Conservation (phyloP, 2,797 vertebrate genomes). For the Zonotrichia albicollis region DNA sequence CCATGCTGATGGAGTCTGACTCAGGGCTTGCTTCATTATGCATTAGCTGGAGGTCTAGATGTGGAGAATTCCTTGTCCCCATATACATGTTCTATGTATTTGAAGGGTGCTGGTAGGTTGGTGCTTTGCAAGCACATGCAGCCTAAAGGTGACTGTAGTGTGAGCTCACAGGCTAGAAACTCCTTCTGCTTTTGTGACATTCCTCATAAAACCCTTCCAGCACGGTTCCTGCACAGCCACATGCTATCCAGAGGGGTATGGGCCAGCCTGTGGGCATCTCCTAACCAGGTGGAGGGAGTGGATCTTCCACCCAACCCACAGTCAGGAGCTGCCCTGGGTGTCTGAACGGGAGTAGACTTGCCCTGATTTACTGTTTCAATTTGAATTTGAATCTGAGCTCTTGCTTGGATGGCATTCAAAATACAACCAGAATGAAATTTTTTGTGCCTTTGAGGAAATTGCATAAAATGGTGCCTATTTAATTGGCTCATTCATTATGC, state of each 20-base stretch:
- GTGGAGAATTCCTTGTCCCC: neutral
- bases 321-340: neutral
- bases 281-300: neutral
- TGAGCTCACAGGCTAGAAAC: neutral
- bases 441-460: neutral
- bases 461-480: neutral
- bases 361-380: neutral
- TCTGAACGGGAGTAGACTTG: neutral
- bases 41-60: neutral
- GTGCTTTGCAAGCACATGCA: fast-evolving
- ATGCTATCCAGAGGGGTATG: neutral
- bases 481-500: neutral
- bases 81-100: neutral
- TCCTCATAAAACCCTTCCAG: neutral
- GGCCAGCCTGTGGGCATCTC: neutral
- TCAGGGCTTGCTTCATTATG: neutral
- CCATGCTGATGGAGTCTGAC: neutral
- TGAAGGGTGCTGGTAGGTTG: neutral
- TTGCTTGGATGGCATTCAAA: neutral
- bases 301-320: neutral
- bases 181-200: neutral
- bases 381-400: neutral
- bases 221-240: neutral
- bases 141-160: fast-evolving
- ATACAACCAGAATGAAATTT: neutral